A percentile compares a stretch with the other conserved stretches of the same genome.
Evolutionary conservation across 2,797 vertebrate genomes (phyloP).

Genomic region (Myioborus melanocephalus): DNA sequence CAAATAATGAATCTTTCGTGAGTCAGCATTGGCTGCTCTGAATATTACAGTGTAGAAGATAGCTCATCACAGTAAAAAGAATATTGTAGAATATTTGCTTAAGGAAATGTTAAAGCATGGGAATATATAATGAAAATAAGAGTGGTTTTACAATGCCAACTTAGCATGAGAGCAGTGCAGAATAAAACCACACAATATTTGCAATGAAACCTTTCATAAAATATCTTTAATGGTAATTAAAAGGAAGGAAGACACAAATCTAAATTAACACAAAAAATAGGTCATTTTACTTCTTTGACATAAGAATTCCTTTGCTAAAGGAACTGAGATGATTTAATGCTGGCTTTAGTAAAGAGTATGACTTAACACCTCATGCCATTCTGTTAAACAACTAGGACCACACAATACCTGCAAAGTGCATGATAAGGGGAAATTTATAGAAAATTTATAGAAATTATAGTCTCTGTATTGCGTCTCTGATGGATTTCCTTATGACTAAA

Average conservation of each 20-base stretch:
- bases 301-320: neutral
- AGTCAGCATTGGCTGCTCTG: constrained; percentile 37
- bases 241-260: neutral
- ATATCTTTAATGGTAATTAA: neutral
- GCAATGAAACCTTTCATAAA: neutral
- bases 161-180: neutral
- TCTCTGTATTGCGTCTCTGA: neutral
- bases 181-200: neutral
- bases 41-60: neutral
- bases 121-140: neutral
- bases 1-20: constrained; percentile 53
- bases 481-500: constrained; percentile 1
- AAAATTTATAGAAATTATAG: neutral
- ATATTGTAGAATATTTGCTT: constrained; percentile 3
- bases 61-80: neutral
- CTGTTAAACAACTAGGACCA: neutral
- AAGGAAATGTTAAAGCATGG: neutral
- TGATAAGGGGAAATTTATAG: neutral
- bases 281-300: neutral
- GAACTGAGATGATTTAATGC: neutral
- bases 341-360: neutral
- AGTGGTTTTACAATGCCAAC: neutral
- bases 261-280: neutral
- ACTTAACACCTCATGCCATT: neutral
- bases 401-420: neutral